Conservation (phyloP, 2,113 vertebrate species). For the Actenoides lindsayi region DNA sequence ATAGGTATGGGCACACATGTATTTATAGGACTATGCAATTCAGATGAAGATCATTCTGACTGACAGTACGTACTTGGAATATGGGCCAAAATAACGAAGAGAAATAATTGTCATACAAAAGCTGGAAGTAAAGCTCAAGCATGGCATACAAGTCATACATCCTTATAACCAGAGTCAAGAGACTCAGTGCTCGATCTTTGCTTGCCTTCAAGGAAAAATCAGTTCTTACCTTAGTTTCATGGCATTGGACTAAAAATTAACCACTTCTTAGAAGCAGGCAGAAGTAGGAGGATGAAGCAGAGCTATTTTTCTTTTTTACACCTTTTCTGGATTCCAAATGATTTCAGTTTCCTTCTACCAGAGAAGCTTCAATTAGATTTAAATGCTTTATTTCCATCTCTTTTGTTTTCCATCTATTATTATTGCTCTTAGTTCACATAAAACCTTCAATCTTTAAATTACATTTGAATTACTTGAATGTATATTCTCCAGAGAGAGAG, state of each 20-base stretch:
- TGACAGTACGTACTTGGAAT: background rate
- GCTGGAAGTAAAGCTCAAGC: background rate
- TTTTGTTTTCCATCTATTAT: background rate
- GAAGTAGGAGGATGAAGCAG: background rate
- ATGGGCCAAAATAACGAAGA: background rate
- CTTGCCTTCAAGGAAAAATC: background rate
- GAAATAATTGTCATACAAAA: background rate
- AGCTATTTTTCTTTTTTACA: background rate
- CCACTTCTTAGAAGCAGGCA: background rate
- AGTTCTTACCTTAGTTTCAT: background rate
- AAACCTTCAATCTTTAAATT: background rate
- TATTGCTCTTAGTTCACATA: background rate
- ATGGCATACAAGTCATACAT: background rate
- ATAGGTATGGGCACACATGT: background rate
- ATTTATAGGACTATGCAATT: background rate
- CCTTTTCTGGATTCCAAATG: background rate
- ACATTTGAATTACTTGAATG: background rate
- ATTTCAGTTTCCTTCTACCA: background rate
- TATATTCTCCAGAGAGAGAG: background rate
- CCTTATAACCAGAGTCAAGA: background rate
- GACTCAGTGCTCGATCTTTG: accelerated
- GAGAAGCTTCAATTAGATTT: background rate
- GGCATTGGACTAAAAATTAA: background rate
- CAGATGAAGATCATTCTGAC: background rate
- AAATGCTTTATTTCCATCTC: background rate